phyloP scores from a whole-genome alignment of 2,888 invertebrate genomes.

The Philereme vetulata region DNA sequence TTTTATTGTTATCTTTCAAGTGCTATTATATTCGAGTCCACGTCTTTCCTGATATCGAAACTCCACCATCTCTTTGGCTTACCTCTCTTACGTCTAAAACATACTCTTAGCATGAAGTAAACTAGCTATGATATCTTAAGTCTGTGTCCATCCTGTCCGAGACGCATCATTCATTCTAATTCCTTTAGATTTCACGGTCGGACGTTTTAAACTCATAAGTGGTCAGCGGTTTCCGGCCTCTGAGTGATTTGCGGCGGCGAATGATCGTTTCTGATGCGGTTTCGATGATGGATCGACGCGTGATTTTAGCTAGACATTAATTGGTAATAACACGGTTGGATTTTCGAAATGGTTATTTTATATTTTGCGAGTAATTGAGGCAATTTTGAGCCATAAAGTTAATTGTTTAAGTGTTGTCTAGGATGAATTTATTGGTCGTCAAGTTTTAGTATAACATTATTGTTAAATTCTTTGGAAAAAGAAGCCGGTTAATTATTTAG shows the following conservation, averaged over 20 bases:
- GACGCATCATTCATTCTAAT: constrained; percentile 33
- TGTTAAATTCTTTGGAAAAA: constrained; percentile 7
- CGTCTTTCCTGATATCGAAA: too few species aligned
- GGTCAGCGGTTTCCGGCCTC: constrained; percentile 33
- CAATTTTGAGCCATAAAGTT: constrained; percentile 41
- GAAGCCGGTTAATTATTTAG: constrained; percentile 22
- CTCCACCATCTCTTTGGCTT: too few species aligned
- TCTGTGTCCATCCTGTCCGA: constrained; percentile 15
- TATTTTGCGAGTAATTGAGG: constrained; percentile 38
- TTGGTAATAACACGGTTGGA: constrained; percentile 40
- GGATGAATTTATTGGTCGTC: constrained; percentile 23
- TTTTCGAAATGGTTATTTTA: constrained; percentile 31
- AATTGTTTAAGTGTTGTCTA: constrained; percentile 34
- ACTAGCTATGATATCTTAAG: neutral
- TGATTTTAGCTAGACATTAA: constrained; percentile 32
- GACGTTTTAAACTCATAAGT: constrained; percentile 24
- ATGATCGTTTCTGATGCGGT: constrained; percentile 36
- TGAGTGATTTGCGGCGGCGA: constrained; percentile 36
- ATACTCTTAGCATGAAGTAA: constrained; percentile 2
- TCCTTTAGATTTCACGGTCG: constrained; percentile 34
- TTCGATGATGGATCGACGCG: constrained; percentile 37
- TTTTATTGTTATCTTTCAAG: too few species aligned
- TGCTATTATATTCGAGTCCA: too few species aligned
- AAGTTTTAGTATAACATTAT: constrained; percentile 10
- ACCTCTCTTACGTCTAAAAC: too few species aligned